Conservation (phyloP, 2,113 vertebrate genomes). For the Tympanuchus pallidicinctus region DNA sequence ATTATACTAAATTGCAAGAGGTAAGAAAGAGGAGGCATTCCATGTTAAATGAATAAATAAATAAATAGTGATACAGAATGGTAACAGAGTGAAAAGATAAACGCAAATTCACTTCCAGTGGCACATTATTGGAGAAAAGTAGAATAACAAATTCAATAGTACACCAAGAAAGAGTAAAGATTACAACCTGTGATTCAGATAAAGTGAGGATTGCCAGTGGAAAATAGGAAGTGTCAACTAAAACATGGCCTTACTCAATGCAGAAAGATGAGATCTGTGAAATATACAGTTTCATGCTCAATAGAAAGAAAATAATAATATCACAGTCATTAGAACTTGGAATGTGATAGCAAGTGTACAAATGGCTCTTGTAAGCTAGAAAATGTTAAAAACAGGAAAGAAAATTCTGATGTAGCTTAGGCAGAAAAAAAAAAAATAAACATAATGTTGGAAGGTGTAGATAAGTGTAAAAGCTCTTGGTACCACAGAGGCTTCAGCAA, state of each 20-base stretch:
- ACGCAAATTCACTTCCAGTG: neutral
- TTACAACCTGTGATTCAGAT: neutral
- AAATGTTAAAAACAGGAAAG: neutral
- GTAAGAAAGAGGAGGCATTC: rapidly evolving
- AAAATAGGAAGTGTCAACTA: neutral
- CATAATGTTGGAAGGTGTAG: neutral
- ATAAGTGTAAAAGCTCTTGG: neutral
- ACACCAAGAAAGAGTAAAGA: neutral
- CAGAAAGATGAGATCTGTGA: neutral
- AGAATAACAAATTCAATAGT: neutral
- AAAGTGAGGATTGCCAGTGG: neutral
- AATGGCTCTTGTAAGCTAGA: neutral
- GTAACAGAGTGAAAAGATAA: neutral
- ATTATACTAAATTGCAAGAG: neutral
- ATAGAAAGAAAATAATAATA: neutral
- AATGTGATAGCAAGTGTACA: neutral
- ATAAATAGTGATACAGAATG: neutral
- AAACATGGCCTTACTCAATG: neutral
- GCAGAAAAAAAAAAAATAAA: neutral
- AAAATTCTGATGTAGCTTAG: neutral
- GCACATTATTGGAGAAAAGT: neutral
- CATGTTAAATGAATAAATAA: neutral
- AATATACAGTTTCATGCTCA: rapidly evolving
- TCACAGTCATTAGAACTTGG: neutral
- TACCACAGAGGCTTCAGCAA: neutral